Evolutionary conservation across 2,888 invertebrate species (phyloP), one percentile per base, ranked within the genome.

Genomic region (Ellobium chinense): DNA sequence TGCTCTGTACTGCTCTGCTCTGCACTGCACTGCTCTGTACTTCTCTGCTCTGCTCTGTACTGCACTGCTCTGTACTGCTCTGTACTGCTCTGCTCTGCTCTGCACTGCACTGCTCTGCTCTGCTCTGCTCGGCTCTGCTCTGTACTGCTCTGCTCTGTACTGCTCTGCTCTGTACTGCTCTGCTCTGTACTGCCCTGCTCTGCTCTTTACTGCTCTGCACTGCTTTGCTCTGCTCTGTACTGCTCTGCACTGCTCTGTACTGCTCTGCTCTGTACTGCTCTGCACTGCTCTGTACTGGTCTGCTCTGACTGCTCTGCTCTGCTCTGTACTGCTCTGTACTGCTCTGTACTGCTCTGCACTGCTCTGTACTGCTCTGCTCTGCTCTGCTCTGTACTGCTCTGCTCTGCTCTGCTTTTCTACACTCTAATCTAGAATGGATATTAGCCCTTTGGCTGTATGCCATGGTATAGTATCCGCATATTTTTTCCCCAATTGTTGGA

Each of bases 181-280:
- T n/a, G n/a, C n/a, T n/a, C n/a, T n/a, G n/a, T n/a, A n/a, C n/a
- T n/a, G n/a, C n/a, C n/a, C n/a, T n/a, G n/a, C n/a, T n/a, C n/a
- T n/a, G n/a, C n/a, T n/a, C n/a, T n/a, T n/a, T n/a, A n/a, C n/a
- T n/a, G n/a, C n/a, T n/a, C 62, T 65, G 65, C 5, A 29, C 31
- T 34, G 34, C 34, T 29, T 27, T 29, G 27, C 65, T 65, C 65
- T 65, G 34, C 65, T 65, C 65, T 65, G 34, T 31, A 12, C 65
- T 65, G 34, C 65, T 65, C 65, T 65, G 34, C 65, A 29, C 65
- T 65, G 65, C 65, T 65, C 65, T 65, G 34, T 27, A 12, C 65
- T 65, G 65, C 29, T 65, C 65, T 65, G 65, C 65, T 65, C 65
- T 65, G 34, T 31, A 29, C 65, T 65, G 65, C 34, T 65, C 65